Conservation (phyloP, 2,888 invertebrate genomes). For the Brenthis ino region DNA sequence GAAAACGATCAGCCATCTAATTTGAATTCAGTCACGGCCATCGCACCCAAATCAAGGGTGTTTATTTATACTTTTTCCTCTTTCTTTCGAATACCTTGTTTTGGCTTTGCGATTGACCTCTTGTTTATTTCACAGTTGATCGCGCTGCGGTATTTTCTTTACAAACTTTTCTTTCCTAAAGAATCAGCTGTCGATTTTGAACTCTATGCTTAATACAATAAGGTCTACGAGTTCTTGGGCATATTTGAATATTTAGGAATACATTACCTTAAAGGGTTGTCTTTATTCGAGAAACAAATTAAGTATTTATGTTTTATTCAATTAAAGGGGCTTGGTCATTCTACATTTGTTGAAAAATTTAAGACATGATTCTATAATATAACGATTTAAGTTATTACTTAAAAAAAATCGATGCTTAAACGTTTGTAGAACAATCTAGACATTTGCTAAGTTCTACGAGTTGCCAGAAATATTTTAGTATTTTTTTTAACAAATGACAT, state of each 20-base stretch:
- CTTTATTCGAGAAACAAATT: constrained; percentile 1
- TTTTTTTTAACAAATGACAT: too few relatives aligned
- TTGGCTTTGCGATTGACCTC: constrained; percentile 39
- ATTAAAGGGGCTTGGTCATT: too few relatives aligned
- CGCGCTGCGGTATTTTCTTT: constrained; percentile 39
- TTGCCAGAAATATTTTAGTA: too few relatives aligned
- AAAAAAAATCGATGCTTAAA: too few relatives aligned
- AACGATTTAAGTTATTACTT: too few relatives aligned
- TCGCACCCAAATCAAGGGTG: constrained; percentile 32
- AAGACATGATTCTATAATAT: too few relatives aligned
- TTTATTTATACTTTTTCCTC: constrained; percentile 38
- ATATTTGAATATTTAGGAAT: constrained; percentile 9
- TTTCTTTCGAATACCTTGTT: constrained; percentile 32
- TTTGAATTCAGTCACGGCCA: constrained; percentile 32
- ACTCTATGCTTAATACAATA: constrained; percentile 1
- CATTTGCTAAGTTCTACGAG: too few relatives aligned
- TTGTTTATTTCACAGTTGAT: constrained; percentile 42
- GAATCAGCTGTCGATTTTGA: constrained; percentile 1
- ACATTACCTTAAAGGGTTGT: constrained; percentile 1
- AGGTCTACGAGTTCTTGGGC: neutral
- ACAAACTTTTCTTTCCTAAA: constrained; percentile 25
- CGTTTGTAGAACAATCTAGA: too few relatives aligned
- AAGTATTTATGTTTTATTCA: constrained; percentile 1
- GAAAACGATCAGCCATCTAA: constrained; percentile 28
- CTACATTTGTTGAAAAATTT: too few relatives aligned